These are phyloP conservation scores for Tyria jacobaeae DNA, from an alignment of 2,888 invertebrate genomes.

Conservation along the genomic window DNA sequence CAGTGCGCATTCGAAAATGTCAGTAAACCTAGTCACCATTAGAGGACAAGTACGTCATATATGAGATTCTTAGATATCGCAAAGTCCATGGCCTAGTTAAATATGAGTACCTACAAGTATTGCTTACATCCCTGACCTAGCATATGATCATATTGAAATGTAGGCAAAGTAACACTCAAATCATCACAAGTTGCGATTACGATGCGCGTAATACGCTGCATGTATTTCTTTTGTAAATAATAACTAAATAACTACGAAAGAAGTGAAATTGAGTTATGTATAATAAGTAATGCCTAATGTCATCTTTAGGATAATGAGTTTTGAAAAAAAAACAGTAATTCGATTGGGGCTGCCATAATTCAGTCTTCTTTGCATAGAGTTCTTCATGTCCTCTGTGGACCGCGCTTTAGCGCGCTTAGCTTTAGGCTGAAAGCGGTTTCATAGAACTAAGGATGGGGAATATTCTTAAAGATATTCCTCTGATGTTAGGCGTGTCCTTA, in stretches of 20 bases:
- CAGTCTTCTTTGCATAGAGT: background rate
- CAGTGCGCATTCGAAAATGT: background rate
- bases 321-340: background rate
- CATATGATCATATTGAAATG: constrained; percentile 9
- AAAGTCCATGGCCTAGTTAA: constrained; percentile 16
- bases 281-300: too few relatives aligned
- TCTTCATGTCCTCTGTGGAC: background rate
- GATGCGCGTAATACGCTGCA: too few relatives aligned
- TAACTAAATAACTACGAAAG: too few relatives aligned
- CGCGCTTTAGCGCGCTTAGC: too few relatives aligned
- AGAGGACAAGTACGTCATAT: constrained; percentile 6
- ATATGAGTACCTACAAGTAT: constrained; percentile 13
- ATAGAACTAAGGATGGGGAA: background rate
- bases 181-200: background rate
- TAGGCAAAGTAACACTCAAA: background rate
- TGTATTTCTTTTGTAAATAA: too few relatives aligned
- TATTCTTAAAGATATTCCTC: background rate
- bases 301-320: background rate
- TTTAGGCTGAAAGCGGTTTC: background rate
- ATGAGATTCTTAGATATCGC: constrained; percentile 13
- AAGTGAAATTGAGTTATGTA: background rate
- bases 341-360: background rate
- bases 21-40: constrained; percentile 4
- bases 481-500: background rate
- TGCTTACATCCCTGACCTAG: constrained; percentile 17